A percentile compares a stretch with the other conserved stretches of the same genome.
These are phyloP conservation scores for Laupala kohalensis DNA, from an alignment of 1,140 invertebrate species.

Conservation along the genomic window DNA sequence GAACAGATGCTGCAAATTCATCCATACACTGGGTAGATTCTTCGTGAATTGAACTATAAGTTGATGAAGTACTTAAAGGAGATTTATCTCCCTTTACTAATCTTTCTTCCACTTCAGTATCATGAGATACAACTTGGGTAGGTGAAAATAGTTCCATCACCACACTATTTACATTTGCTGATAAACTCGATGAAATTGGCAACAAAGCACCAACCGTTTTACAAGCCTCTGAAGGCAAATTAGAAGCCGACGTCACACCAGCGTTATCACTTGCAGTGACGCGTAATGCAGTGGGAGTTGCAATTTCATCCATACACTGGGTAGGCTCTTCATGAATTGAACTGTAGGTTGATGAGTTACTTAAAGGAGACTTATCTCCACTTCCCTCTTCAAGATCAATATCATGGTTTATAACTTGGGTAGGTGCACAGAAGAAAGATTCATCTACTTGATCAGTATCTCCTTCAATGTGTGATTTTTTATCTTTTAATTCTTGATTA, in stretches of 20 bases:
- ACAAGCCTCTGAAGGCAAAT: too few relatives aligned
- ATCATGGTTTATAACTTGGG: neutral
- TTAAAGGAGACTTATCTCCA: neutral
- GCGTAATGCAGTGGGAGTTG: too few relatives aligned
- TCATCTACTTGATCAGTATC: too few relatives aligned
- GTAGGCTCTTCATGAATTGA: neutral
- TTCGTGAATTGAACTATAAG: neutral
- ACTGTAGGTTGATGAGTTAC: neutral
- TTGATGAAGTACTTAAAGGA: neutral
- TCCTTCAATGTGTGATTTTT: too few relatives aligned
- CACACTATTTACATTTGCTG: too few relatives aligned
- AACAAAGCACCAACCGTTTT: too few relatives aligned
- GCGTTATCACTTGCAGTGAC: too few relatives aligned
- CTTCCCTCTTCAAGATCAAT: neutral
- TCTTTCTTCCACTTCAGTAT: neutral
- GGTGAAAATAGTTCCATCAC: too few relatives aligned
- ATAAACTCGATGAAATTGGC: too few relatives aligned
- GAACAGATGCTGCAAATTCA: too few relatives aligned
- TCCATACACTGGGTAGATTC: neutral
- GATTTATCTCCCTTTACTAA: neutral
- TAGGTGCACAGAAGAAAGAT: neutral
- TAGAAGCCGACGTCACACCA: too few relatives aligned
- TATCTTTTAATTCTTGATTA: too few relatives aligned
- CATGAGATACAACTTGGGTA: neutral
- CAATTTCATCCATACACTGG: neutral